These are phyloP conservation scores for Hapalemur alaotrensis DNA, from an alignment of 2,797 vertebrate species.

Conservation along the genomic window DNA sequence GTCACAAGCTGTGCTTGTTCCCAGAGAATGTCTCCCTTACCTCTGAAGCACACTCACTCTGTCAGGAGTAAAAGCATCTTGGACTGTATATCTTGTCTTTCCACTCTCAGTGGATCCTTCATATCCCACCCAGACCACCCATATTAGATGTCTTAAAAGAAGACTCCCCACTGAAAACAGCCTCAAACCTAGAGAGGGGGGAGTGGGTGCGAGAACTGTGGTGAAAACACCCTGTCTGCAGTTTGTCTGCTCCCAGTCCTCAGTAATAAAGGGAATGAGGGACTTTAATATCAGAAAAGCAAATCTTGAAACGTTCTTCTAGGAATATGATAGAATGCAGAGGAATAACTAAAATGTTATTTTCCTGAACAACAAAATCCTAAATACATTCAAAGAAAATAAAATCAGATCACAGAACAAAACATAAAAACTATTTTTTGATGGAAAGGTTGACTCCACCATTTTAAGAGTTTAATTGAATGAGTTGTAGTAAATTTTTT, in stretches of 20 bases:
- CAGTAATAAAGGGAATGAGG: neutral
- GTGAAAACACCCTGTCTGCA: neutral
- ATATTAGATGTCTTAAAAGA: neutral
- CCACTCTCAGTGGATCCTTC: neutral
- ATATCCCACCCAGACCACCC: neutral
- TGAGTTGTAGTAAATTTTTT: neutral
- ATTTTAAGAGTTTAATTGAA: neutral
- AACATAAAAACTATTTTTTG: neutral
- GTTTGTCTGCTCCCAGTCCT: neutral
- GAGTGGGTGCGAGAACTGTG: fast-evolving
- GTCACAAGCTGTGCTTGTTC: neutral
- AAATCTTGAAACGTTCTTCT: neutral
- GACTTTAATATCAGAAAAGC: neutral
- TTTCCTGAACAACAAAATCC: neutral
- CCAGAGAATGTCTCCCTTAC: neutral
- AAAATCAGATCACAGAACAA: neutral
- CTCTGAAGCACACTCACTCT: neutral
- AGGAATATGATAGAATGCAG: neutral
- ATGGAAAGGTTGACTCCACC: neutral
- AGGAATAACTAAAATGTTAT: neutral
- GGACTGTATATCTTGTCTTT: neutral
- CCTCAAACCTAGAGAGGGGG: neutral
- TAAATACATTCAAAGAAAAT: neutral
- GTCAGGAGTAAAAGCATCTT: neutral
- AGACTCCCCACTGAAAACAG: neutral